phyloP scores from a whole-genome alignment of 1,140 invertebrate species.

The Drosophila bifasciata region DNA sequence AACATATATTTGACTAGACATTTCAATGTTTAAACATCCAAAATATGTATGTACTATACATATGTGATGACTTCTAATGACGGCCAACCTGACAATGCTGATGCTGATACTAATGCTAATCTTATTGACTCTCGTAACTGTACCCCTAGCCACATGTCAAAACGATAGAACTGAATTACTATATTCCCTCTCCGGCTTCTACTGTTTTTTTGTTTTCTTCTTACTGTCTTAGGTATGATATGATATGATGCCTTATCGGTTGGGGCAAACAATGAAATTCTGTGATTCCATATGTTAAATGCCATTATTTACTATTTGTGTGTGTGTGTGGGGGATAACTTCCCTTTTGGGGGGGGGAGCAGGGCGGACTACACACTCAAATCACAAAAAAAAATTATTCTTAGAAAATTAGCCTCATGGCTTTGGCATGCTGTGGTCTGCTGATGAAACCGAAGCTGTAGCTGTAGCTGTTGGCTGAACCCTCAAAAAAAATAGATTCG shows the following conservation, averaged over 20 bases:
- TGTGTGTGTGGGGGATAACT: slow-evolving; percentile 20
- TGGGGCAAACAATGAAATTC: slow-evolving; percentile 39
- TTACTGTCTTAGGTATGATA: neutral
- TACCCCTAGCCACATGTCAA: slow-evolving; percentile 20
- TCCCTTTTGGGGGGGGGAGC: slow-evolving; percentile 17
- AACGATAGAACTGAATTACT: neutral
- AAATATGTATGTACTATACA: too few relatives aligned
- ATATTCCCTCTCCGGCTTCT: neutral
- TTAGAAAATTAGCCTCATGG: slow-evolving; percentile 68
- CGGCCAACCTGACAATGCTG: slow-evolving; percentile 3
- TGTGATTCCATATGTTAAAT: slow-evolving; percentile 39
- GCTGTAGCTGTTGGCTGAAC: slow-evolving; percentile 44
- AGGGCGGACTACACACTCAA: slow-evolving; percentile 29
- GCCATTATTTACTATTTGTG: slow-evolving; percentile 43
- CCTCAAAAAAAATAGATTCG: slow-evolving; percentile 34
- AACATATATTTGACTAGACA: too few relatives aligned
- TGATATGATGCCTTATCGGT: slow-evolving; percentile 32
- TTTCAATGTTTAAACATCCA: too few relatives aligned
- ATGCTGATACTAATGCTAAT: slow-evolving; percentile 22
- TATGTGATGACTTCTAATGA: neutral
- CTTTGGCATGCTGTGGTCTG: slow-evolving; percentile 66
- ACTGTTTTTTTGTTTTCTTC: too few relatives aligned
- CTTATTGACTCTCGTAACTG: slow-evolving; percentile 44
- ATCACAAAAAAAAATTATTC: slow-evolving; percentile 68
- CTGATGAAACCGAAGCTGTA: slow-evolving; percentile 33